Evolutionary conservation across 1,140 invertebrate genomes (phyloP).

Genomic region (Centruroides sculpturatus): DNA sequence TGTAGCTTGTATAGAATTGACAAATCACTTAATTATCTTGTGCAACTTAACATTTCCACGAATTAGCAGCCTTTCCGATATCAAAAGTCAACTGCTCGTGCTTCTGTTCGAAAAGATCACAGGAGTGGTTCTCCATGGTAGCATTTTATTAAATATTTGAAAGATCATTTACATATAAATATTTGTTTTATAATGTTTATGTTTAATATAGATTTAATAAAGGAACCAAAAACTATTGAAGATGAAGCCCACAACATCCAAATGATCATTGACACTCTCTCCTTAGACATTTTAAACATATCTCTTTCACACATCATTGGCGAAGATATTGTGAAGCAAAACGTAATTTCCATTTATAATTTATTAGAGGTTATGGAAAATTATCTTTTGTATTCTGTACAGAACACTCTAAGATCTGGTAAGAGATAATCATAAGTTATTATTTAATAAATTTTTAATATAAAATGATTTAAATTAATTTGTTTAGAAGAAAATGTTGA

Average conservation of each 20-base stretch:
- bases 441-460: background rate
- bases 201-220: background rate
- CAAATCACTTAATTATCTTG: background rate
- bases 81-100: conserved; percentile 3
- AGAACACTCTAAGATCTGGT: background rate
- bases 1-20: conserved; percentile 1
- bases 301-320: conserved; percentile 13
- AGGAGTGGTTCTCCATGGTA: background rate
- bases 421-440: background rate
- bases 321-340: conserved; percentile 8
- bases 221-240: background rate
- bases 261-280: conserved; percentile 11
- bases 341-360: conserved; percentile 5
- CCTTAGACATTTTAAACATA: conserved; percentile 10
- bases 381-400: background rate
- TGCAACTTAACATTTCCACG: background rate
- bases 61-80: background rate
- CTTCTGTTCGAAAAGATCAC: conserved; percentile 5
- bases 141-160: background rate
- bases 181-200: background rate
- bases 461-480: background rate
- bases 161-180: background rate
- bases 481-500: background rate
- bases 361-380: conserved; percentile 9
- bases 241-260: conserved; percentile 13